phyloP scores from a whole-genome alignment of 2,113 vertebrate species.

The Bungarus multicinctus region DNA sequence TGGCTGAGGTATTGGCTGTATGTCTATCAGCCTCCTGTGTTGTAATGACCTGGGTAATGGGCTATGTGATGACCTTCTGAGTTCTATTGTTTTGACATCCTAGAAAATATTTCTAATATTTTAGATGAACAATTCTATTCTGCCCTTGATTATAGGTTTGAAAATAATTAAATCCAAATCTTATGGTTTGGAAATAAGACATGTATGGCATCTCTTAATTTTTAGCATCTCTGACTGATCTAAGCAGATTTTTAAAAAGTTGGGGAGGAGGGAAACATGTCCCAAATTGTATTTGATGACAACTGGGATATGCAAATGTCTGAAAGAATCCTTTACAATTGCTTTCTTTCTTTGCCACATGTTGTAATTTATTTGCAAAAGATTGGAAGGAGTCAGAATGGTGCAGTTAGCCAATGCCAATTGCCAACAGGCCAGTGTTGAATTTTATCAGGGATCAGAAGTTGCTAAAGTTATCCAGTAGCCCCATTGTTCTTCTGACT shows the following conservation, averaged over 20 bases:
- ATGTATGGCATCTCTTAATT: not conserved
- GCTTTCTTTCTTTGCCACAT: not conserved
- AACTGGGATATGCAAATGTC: not conserved
- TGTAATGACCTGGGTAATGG: no score
- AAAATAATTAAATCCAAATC: not conserved
- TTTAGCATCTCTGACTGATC: not conserved
- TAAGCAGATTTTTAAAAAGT: not conserved
- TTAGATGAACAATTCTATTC: not conserved
- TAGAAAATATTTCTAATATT: not conserved
- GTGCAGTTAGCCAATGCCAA: not conserved
- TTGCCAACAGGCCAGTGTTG: not conserved
- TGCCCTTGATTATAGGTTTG: not conserved
- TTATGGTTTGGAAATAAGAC: not conserved
- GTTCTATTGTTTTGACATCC: no score
- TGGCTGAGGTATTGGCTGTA: no score
- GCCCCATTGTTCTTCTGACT: not conserved
- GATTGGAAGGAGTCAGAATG: not conserved
- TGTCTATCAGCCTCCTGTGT: no score
- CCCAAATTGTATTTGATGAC: not conserved
- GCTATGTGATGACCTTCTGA: no score
- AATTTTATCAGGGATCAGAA: not conserved
- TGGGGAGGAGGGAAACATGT: not conserved
- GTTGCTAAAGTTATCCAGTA: not conserved
- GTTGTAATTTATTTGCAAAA: not conserved
- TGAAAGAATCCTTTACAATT: not conserved